Base-by-base conservation (phyloP, 2,113 vertebrate genomes). In the Penelope pileata region DNA sequence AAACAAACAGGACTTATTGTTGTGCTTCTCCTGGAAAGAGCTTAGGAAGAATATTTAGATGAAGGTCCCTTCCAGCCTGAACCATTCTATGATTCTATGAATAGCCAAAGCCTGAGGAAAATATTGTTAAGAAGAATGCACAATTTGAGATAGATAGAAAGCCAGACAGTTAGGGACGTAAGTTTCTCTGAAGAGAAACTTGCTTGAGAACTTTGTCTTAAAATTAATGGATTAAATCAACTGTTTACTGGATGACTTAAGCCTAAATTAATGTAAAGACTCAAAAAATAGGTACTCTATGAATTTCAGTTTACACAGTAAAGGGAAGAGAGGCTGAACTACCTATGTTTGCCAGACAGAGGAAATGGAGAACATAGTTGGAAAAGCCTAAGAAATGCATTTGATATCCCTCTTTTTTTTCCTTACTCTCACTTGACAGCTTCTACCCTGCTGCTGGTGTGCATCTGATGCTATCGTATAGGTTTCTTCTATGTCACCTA, bases 11-110 rank as follows among this genome's bases (percentile, higher is more conserved):
- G 76, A 74, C 32, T 92, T 93, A 93, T 69, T 90, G 89, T 50
- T 85, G 63, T 83, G 72, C 67, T 93, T 48, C 79, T 96, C 78
- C 89, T 95, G 78, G 74, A 90, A 95, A 95, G 51, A 95, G 75
- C 90, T 97, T 90, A 77, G 84, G 74, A 94, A 94, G 59, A 95
- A 82, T 72, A 86, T 67, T 88, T 93, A 80, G 34, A 88, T 93
- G 32, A n/a, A n/a, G n/a, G n/a, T n/a, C n/a, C n/a, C n/a, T n/a
- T n/a, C n/a, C n/a, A n/a, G n/a, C n/a, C n/a, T n/a, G n/a, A n/a
- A n/a, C n/a, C n/a, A n/a, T n/a, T n/a, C n/a, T n/a, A n/a, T n/a
- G n/a, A n/a, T n/a, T n/a, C n/a, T n/a, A n/a, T n/a, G n/a, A 83
- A 91, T 5, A 76, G 60, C 50, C 60, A 67, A 83, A 73, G 42